Percentiles rank a stretch among this genome's conserved stretches.
Conservation (phyloP, 2,797 vertebrate species). For the Pipistrellus pipistrellus region DNA sequence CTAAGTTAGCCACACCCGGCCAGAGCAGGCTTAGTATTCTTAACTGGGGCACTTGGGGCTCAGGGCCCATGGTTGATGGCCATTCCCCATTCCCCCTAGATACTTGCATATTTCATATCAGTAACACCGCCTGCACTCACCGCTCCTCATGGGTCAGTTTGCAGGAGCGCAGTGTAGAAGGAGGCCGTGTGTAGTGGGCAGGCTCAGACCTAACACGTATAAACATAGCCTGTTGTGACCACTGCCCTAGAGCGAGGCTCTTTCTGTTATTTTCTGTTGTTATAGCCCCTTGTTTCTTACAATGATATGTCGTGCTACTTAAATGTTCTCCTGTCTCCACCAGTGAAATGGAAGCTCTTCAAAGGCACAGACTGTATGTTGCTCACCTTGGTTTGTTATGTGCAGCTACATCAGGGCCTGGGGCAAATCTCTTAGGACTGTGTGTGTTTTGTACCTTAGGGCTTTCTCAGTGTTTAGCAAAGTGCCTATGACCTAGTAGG, state of each 20-base stretch:
- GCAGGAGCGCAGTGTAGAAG: too few relatives aligned
- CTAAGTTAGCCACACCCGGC: background rate
- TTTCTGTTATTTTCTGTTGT: background rate
- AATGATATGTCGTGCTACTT: background rate
- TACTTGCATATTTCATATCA: background rate
- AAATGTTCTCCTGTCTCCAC: background rate
- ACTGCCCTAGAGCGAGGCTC: background rate
- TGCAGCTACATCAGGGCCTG: background rate
- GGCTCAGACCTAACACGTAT: background rate
- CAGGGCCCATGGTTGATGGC: background rate
- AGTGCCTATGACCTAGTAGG: background rate
- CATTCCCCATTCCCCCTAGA: background rate
- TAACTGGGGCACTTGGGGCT: background rate
- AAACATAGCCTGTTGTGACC: background rate
- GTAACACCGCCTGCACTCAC: background rate
- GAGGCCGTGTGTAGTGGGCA: background rate
- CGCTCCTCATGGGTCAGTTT: background rate
- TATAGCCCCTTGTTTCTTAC: background rate
- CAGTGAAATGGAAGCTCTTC: slow-evolving; percentile 1
- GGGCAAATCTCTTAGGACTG: background rate
- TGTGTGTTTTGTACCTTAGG: background rate
- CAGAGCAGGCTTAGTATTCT: background rate
- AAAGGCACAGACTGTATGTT: background rate
- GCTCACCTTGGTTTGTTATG: background rate
- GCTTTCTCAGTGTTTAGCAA: slow-evolving; percentile 4